Percentiles rank a stretch among this genome's conserved stretches.
These are phyloP conservation scores for Eira barbara DNA, from an alignment of 2,113 vertebrate species.

Conservation along the genomic window DNA sequence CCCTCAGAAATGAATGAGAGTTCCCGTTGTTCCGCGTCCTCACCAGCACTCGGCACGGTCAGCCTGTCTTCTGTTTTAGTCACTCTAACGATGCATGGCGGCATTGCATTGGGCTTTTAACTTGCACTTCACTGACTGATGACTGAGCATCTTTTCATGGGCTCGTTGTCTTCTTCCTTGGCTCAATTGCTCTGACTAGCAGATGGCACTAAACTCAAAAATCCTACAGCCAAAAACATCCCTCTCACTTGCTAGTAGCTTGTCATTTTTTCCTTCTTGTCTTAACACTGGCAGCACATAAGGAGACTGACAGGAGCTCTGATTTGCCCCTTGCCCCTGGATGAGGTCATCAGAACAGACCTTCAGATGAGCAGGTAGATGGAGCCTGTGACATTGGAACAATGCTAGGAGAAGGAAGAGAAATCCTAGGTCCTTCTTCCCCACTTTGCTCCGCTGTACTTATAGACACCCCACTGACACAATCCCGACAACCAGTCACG, in stretches of 20 bases:
- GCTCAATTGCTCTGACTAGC: background rate
- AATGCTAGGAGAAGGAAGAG: background rate
- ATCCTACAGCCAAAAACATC: background rate
- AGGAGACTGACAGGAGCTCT: background rate
- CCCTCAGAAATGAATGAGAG: background rate
- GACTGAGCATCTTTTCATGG: background rate
- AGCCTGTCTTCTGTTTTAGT: background rate
- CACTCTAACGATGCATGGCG: background rate
- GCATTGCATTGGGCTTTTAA: background rate
- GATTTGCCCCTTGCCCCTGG: background rate
- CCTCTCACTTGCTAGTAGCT: background rate
- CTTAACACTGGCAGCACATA: background rate
- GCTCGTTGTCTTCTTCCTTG: background rate
- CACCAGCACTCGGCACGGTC: background rate
- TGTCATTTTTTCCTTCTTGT: background rate
- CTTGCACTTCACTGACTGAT: background rate
- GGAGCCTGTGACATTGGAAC: background rate
- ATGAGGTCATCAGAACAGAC: background rate
- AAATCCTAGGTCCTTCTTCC: background rate
- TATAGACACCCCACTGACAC: background rate
- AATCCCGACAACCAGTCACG: background rate
- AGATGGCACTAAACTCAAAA: background rate
- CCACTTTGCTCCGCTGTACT: background rate
- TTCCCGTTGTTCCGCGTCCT: background rate
- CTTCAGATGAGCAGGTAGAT: background rate